These are phyloP conservation scores for Plebejus anna DNA, from an alignment of 2,888 invertebrate species.

Conservation along the genomic window DNA sequence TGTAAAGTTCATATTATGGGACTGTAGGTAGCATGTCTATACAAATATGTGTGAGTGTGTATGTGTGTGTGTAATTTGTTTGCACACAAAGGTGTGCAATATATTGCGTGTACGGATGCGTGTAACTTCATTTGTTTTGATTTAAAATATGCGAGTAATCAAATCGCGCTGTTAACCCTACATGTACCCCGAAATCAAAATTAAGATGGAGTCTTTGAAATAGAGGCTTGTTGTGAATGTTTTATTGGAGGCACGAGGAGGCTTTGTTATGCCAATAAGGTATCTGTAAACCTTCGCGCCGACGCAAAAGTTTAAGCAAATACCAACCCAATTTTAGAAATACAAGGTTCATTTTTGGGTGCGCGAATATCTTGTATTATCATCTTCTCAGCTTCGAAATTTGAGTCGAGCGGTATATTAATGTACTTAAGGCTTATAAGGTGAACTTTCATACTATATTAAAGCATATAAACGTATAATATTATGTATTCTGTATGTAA, in stretches of 20 bases:
- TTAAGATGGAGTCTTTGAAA: constrained; percentile 46
- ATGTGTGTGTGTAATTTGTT: too few relatives aligned
- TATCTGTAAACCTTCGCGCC: constrained; percentile 33
- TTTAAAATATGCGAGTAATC: constrained; percentile 13
- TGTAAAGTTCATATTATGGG: too few relatives aligned
- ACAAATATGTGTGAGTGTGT: too few relatives aligned
- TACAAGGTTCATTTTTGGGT: constrained; percentile 28
- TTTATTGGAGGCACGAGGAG: constrained; percentile 57
- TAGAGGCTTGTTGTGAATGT: constrained; percentile 62
- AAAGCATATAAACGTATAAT: constrained; percentile 22
- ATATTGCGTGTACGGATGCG: background rate
- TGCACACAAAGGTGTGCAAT: background rate
- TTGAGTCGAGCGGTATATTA: constrained; percentile 41
- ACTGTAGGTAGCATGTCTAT: too few relatives aligned
- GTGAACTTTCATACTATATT: constrained; percentile 30
- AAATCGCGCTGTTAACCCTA: constrained; percentile 1
- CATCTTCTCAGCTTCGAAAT: constrained; percentile 34
- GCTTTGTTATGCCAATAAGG: constrained; percentile 60
- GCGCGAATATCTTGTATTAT: constrained; percentile 18
- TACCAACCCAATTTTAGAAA: background rate
- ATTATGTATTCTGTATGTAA: constrained; percentile 9
- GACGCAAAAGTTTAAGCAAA: background rate
- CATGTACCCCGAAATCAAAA: constrained; percentile 33
- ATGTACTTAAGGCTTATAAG: constrained; percentile 47
- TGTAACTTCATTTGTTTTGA: constrained; percentile 5